Base-by-base conservation (phyloP, 2,797 vertebrate genomes). In the Salmo trutta region DNA sequence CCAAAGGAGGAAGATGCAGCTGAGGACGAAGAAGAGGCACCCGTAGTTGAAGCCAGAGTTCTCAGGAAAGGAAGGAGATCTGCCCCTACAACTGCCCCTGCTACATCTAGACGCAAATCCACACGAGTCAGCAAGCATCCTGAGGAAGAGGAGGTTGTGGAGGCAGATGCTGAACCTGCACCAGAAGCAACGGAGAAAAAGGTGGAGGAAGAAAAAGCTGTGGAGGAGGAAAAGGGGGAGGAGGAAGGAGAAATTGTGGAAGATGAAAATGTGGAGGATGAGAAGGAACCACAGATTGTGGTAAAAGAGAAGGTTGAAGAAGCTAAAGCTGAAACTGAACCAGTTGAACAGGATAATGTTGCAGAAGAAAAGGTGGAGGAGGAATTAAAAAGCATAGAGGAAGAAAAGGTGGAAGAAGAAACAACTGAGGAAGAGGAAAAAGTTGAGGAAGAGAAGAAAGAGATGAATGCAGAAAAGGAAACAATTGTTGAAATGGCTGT, bases 91-190 rank as follows among this genome's bases (percentile, higher is more conserved):
- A 36, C 73, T 29, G 31, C 51, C 53, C 33, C 15, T 52, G 52
- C 51, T 19, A 41, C 47, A 68, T 7, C 4, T 1, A 47, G 14
- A 75, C 72, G 72, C 27, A 75, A 73, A 77, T 68, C 69, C 36
- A 80, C 76, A 52, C 8, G 17, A 33, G 14, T 36, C 47, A 19
- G 27, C 7, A 71, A 33, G 66, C 51, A 73, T 17, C 75, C 52
- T 47, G 19, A 75, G 19, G 5, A 88, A 0, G 91, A 92, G 62
- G 79, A 33, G 1, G 33, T 5, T 33, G 33, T 85, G 0, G 85
- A 88, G 65, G 47, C n/a, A 17, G 73, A 10, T 52, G n/a, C 27
- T 59, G 54, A 66, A 31, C 21, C 4, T 29, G 51, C 7, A 27
- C 27, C 4, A 7, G 27, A 56, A 6, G 24, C 67, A 2, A 59